A percentile compares a stretch with the other conserved stretches of the same genome.
These are phyloP conservation scores for Todus mexicanus DNA, from an alignment of 2,797 vertebrate species.

Conservation along the genomic window DNA sequence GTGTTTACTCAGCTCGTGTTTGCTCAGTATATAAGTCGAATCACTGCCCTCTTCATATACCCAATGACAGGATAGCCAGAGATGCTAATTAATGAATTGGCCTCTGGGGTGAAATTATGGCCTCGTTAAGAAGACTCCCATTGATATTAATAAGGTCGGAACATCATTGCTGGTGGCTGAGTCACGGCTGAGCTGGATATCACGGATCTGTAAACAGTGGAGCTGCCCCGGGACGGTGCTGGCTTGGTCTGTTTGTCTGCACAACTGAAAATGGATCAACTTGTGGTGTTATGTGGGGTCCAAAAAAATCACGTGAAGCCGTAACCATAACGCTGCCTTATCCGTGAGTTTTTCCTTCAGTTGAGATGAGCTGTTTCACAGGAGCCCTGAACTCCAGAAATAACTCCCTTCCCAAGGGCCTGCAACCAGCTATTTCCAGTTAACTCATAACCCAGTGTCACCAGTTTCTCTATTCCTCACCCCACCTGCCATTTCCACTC, in stretches of 20 bases:
- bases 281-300: neutral
- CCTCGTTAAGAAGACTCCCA: neutral
- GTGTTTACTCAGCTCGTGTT: neutral
- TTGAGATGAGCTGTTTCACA: neutral
- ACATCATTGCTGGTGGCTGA: conserved; percentile 29
- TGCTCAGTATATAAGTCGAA: neutral
- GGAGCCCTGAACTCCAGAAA: neutral
- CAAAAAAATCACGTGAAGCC: neutral
- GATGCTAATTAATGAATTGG: conserved; percentile 33
- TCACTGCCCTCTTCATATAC: neutral
- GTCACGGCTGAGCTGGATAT: neutral
- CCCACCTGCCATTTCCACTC: neutral
- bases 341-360: neutral
- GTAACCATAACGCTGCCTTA: neutral
- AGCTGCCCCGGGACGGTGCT: neutral
- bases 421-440: neutral
- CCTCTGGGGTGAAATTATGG: conserved; percentile 40
- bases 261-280: neutral
- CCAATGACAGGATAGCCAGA: neutral
- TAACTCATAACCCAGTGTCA: neutral
- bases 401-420: neutral
- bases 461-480: neutral
- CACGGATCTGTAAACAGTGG: neutral
- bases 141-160: conserved; percentile 26
- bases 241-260: neutral